These are phyloP conservation scores for Eurystomus gularis DNA, from an alignment of 2,113 vertebrate genomes.

Conservation along the genomic window DNA sequence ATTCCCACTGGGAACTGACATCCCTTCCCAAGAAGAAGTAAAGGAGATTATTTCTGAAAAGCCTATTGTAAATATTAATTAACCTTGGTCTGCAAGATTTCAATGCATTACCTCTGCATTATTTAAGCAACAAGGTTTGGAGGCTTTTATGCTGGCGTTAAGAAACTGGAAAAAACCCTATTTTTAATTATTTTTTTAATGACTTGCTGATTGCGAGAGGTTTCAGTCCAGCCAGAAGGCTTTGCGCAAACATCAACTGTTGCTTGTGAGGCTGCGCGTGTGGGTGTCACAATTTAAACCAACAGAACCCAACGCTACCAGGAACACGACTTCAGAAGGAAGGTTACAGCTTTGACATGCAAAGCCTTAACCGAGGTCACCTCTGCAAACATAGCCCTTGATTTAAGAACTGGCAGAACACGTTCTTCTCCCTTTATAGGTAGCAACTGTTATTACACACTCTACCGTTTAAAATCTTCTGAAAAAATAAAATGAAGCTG, in stretches of 20 bases:
- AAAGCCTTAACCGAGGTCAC: neutral
- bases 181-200: neutral
- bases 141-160: neutral
- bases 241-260: neutral
- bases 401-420: neutral
- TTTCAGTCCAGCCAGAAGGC: neutral
- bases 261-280: too few species aligned
- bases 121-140: neutral
- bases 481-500: neutral
- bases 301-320: neutral
- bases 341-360: neutral
- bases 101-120: neutral
- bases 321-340: neutral
- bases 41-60: neutral
- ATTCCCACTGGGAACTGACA: neutral
- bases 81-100: neutral
- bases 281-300: neutral
- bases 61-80: neutral
- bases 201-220: neutral
- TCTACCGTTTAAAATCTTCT: neutral
- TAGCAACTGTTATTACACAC: neutral
- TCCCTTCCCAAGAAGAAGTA: neutral
- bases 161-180: neutral
- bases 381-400: neutral
- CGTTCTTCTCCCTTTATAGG: neutral